Evolutionary conservation across 2,113 vertebrate genomes (phyloP).

Genomic region (Crocuta crocuta): DNA sequence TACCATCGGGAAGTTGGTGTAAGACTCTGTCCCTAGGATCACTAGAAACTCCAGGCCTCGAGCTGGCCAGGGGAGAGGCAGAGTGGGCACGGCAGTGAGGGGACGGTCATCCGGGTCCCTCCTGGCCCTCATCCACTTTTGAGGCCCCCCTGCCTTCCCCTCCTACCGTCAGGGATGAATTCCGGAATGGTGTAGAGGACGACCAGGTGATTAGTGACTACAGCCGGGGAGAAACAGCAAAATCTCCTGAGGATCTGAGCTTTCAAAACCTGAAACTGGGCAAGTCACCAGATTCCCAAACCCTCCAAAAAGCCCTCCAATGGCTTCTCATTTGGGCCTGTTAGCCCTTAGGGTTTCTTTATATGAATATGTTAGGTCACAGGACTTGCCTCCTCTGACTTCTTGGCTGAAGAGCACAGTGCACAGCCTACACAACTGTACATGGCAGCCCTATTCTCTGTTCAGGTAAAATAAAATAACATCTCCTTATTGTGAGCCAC

Average conservation of each 20-base stretch:
- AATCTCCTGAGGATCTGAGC: neutral
- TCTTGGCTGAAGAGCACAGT: neutral
- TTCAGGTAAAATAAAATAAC: neutral
- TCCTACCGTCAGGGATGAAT: constrained; percentile 74
- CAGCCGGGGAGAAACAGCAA: neutral
- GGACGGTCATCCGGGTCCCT: neutral
- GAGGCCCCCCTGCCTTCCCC: neutral
- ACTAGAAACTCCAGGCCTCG: constrained; percentile 61
- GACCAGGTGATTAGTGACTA: neutral
- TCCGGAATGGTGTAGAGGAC: constrained; percentile 26
- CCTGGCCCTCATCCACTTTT: neutral
- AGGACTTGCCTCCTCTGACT: neutral
- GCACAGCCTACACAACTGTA: neutral
- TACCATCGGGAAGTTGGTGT: neutral
- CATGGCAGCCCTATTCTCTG: neutral
- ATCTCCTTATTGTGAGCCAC: neutral
- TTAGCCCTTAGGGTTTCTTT: neutral
- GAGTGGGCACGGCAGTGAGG: neutral
- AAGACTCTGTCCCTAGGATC: constrained; percentile 64
- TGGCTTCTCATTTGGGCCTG: neutral
- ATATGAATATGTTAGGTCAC: neutral
- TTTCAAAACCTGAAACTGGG: neutral
- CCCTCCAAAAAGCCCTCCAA: neutral
- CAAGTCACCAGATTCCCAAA: neutral
- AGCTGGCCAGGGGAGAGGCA: constrained; percentile 43